Evolutionary conservation across 2,888 invertebrate genomes (phyloP).

Genomic region (Volucella inanis): DNA sequence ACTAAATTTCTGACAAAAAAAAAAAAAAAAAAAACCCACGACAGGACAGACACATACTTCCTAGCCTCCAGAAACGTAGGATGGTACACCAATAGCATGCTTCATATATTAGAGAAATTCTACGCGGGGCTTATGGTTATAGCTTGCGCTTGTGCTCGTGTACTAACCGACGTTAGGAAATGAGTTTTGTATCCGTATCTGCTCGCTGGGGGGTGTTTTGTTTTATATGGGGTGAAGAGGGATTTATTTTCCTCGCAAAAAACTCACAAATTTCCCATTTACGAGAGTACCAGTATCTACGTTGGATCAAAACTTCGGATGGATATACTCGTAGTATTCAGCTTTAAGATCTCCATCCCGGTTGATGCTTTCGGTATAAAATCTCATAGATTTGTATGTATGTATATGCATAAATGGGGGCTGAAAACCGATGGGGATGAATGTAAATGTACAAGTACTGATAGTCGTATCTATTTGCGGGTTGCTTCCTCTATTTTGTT

Average conservation of each 20-base stretch:
- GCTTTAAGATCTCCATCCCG: conserved; percentile 51
- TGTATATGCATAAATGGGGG: background rate
- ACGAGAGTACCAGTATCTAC: conserved; percentile 7
- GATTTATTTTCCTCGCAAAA: conserved; percentile 1
- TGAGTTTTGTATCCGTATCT: conserved; percentile 67
- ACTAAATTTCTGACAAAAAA: conserved; percentile 43
- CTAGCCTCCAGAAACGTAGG: background rate
- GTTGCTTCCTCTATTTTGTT: conserved; percentile 64
- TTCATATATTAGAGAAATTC: conserved; percentile 51
- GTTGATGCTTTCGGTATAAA: conserved; percentile 20
- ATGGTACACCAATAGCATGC: conserved; percentile 36
- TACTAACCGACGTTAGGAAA: conserved; percentile 71
- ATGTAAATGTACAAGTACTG: conserved; percentile 7
- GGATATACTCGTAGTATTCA: conserved; percentile 8
- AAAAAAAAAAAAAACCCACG: conserved; percentile 4
- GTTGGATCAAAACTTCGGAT: conserved; percentile 45
- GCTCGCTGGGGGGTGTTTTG: conserved; percentile 35
- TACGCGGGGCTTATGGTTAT: conserved; percentile 9
- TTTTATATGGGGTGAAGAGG: background rate
- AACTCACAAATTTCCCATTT: conserved; percentile 43
- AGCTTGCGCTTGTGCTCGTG: conserved; percentile 47
- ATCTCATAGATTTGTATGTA: background rate
- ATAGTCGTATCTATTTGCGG: conserved; percentile 47
- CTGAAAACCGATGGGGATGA: conserved; percentile 8
- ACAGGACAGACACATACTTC: conserved; percentile 35